These are phyloP conservation scores for Zenarchopterus dispar DNA, from an alignment of 2,797 vertebrate species.

Conservation along the genomic window DNA sequence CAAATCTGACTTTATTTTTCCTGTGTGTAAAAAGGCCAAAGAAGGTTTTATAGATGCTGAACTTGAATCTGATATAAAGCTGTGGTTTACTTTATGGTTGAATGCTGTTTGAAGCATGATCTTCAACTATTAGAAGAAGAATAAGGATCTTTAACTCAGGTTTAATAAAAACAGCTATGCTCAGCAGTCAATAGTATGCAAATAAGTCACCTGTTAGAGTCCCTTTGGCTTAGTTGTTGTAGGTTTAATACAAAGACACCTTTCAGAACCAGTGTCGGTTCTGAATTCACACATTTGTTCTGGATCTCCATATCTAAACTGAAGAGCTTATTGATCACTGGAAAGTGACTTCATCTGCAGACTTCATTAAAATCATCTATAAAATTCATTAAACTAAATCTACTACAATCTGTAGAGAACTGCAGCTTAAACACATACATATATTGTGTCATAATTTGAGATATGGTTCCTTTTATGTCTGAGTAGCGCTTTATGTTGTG, in stretches of 20 bases:
- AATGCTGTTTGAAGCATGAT: constrained; percentile 4
- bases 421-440: no score
- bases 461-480: neutral
- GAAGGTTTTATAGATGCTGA: constrained; percentile 15
- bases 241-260: neutral
- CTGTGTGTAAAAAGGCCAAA: neutral
- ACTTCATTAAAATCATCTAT: no score
- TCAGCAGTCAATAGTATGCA: neutral
- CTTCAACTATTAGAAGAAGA: neutral
- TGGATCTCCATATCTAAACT: no score
- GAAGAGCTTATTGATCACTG: no score
- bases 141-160: neutral
- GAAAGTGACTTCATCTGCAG: neutral
- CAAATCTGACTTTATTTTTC: constrained; percentile 11
- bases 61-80: constrained; percentile 15
- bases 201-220: no score
- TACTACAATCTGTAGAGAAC: no score
- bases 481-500: neutral
- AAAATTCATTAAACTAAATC: no score
- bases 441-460: neutral
- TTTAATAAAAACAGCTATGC: neutral
- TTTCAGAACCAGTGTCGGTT: neutral
- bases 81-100: constrained; percentile 2
- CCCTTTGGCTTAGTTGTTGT: neutral
- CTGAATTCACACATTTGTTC: neutral